A percentile compares a stretch with the other conserved stretches of the same genome.
Evolutionary conservation across 1,140 invertebrate species (phyloP).

Genomic region (Anoplophora glabripennis): DNA sequence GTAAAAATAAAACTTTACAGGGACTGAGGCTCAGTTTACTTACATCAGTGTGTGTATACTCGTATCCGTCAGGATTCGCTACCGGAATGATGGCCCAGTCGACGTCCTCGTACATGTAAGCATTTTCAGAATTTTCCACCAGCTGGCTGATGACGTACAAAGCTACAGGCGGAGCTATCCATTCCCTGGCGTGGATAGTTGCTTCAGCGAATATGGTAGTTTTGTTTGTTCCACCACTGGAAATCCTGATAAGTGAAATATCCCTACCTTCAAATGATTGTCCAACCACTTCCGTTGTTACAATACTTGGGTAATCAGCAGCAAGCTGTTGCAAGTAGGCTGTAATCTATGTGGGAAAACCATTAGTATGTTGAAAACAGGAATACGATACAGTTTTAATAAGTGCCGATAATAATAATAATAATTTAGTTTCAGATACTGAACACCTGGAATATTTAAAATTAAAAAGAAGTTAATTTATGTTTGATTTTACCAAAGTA

Average conservation of each 20-base stretch:
- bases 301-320: conserved; percentile 48
- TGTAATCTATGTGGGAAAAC: conserved; percentile 48
- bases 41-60: conserved; percentile 57
- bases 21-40: too few species aligned
- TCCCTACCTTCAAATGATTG: conserved; percentile 58
- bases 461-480: too few species aligned
- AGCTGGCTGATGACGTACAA: conserved; percentile 62
- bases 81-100: conserved; percentile 69
- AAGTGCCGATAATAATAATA: too few species aligned
- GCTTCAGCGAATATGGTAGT: conserved; percentile 65
- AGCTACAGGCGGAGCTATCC: conserved; percentile 65
- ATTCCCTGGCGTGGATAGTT: conserved; percentile 64
- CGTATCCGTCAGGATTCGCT: conserved; percentile 72
- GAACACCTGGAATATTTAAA: too few species aligned
- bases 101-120: conserved; percentile 50
- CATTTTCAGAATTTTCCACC: conserved; percentile 50
- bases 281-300: conserved; percentile 53
- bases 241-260: conserved; percentile 30
- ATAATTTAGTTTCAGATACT: too few species aligned
- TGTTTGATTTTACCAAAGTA: too few species aligned
- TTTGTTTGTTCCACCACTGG: conserved; percentile 36
- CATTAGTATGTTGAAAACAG: neutral
- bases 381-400: too few species aligned
- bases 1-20: too few species aligned
- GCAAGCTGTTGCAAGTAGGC: conserved; percentile 49